Evolutionary conservation across 1,140 invertebrate species (phyloP), one percentile per base, ranked within the genome.

Genomic region (Thaumatotibia leucotreta): DNA sequence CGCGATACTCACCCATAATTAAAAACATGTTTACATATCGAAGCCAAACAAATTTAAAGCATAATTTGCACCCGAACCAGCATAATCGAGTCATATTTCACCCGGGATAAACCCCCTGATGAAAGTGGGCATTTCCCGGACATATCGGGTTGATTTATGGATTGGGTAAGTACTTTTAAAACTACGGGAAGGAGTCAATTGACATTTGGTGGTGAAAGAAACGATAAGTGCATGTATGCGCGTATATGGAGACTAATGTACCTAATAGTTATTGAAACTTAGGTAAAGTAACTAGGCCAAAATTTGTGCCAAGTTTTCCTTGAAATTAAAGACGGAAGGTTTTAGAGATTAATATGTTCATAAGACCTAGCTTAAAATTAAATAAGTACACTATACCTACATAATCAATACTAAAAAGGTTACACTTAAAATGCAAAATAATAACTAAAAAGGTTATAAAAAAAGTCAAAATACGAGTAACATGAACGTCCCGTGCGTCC

Each of bases 101-200:
- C 72, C 31, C 69, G 54, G 74, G 80, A 74, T 80, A 77, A 81
- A 76, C 72, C 82, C 66, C 73, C 69, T 85, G 81, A 86, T 86
- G 85, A 89, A 86, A 88, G 80, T 79, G 78, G 83, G 84, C 75
- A 80, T 79, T 86, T 82, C 73, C 68, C 71, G 76, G 84, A 84
- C 85, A 83, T 88, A 88, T 89, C 85, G 78, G 65, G 80, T 79
- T 89, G 87, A 89, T 88, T 89, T 89, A 88, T 88, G 77, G 72
- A 86, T 79, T 86, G 77, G 82, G 80, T 84, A 88, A 88, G 83
- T 80, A 84, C 85, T 79, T 82, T 88, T 87, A 82, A 86, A 88
- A 87, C 83, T 82, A 86, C 79, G 72, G 74, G 62, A 62, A 65
- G 79, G 78, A 81, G 77, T 76, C 75, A 78, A 82, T 84, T 79